Evolutionary conservation across 2,888 invertebrate species (phyloP).

Genomic region (Cosmopolites sordidus): DNA sequence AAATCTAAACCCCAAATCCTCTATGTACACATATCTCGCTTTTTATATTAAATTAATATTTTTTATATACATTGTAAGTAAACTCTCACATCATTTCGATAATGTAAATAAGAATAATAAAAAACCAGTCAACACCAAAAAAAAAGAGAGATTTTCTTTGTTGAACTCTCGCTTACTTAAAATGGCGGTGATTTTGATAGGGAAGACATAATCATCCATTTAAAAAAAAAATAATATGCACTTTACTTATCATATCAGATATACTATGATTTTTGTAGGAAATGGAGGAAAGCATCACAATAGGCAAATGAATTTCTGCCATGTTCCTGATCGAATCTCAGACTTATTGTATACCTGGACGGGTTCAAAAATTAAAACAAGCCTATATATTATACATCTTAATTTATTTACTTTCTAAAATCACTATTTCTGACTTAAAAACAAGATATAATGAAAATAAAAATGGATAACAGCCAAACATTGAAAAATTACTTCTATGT

Average conservation of each 20-base stretch:
- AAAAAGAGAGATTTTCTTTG: constrained; percentile 4
- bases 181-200: too few species aligned
- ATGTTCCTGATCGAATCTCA: too few species aligned
- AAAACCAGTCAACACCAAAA: constrained; percentile 8
- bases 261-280: too few species aligned
- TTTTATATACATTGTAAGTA: constrained; percentile 38
- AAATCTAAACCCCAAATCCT: constrained; percentile 32
- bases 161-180: too few species aligned
- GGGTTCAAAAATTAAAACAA: not conserved
- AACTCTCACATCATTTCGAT: constrained; percentile 29
- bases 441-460: constrained; percentile 38
- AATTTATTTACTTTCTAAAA: constrained; percentile 43
- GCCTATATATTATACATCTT: constrained; percentile 18
- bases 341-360: too few species aligned
- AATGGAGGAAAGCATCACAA: too few species aligned
- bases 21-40: constrained; percentile 34
- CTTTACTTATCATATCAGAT: too few species aligned
- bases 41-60: constrained; percentile 33
- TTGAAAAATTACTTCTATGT: constrained; percentile 38
- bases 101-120: constrained; percentile 16
- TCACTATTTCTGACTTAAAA: constrained; percentile 47
- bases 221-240: too few species aligned
- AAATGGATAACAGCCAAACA: constrained; percentile 48
- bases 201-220: too few species aligned
- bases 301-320: too few species aligned